These are phyloP conservation scores for Cydia amplana DNA, from an alignment of 1,140 invertebrate genomes.

Conservation along the genomic window DNA sequence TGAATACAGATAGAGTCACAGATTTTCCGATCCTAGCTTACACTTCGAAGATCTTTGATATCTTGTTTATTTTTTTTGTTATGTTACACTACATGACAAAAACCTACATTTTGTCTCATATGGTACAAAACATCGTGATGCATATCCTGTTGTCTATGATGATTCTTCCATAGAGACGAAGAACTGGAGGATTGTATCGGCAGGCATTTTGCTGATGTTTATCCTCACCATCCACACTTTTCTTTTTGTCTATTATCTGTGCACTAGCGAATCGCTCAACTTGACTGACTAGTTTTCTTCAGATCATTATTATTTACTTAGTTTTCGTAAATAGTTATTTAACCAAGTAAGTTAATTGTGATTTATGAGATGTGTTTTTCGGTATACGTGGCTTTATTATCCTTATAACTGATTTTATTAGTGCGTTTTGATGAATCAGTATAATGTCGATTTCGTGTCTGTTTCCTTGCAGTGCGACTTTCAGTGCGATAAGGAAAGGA, in stretches of 20 bases:
- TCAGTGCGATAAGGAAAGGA: constrained; percentile 49
- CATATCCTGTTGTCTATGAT: background rate
- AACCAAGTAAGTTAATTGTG: constrained; percentile 14
- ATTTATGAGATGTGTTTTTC: background rate
- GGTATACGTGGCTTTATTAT: constrained; percentile 20
- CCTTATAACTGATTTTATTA: constrained; percentile 50
- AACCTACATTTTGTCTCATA: background rate
- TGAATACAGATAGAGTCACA: too few species aligned
- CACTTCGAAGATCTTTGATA: too few species aligned
- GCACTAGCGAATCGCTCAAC: constrained; percentile 20
- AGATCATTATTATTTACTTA: constrained; percentile 26
- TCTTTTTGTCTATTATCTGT: background rate
- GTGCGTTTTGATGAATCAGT: constrained; percentile 50
- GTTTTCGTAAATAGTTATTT: constrained; percentile 22
- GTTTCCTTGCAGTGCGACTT: constrained; percentile 63
- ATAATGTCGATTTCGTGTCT: constrained; percentile 47
- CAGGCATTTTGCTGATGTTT: constrained; percentile 17
- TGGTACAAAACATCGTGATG: background rate
- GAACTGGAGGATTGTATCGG: background rate
- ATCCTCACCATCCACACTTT: background rate
- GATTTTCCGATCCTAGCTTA: too few species aligned
- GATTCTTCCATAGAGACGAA: background rate
- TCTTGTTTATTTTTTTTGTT: too few species aligned
- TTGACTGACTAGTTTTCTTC: constrained; percentile 27
- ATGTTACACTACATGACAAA: too few species aligned